Base-by-base conservation (phyloP, 2,113 vertebrate genomes). In the Mormoops blainvillei region DNA sequence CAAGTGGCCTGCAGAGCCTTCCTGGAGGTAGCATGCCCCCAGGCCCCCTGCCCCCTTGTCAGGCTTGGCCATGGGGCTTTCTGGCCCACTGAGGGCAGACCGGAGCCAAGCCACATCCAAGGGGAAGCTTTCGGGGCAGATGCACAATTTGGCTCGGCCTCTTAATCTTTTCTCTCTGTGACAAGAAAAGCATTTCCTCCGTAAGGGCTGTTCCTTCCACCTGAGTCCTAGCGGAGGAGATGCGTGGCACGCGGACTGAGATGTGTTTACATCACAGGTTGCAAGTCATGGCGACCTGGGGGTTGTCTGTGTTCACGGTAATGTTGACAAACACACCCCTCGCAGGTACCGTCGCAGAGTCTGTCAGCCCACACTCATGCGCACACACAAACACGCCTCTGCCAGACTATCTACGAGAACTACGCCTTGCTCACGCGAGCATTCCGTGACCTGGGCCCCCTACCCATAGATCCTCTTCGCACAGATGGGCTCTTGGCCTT, bases 251-350 rank as follows among this genome's bases (percentile, higher is more conserved):
- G n/a, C 24, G 52, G 70, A 56, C 4, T 22, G 19, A 84, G 84
- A 68, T 36, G 61, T 48, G 48, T 33, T 92, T 48, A 36, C 48
- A 13, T 7, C 28, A n/a, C n/a, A n/a, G n/a, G 38, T 38, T 14
- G 5, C 50, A 78, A 91, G 80, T 45, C 90, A 38, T 7, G 58
- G 67, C 28, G 33, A 91, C 71, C 20, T 65, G 45, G 58, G 33
- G 36, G 48, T 48, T 52, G 33, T 45, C 76, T 58, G 13, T 85
- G 88, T 80, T 63, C 61, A 45, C 5, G 50, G 54, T 68, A 70
- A 84, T 87, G 36, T 38, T 93, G 78, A 94, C 22, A 96, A 90
- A 94, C 20, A 70, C 36, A 56, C 36, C 33, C 67, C 71, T 88
- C 28, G 14, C 18, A 45, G 84, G 68, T 65, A 50, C 36, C 67